phyloP scores from a whole-genome alignment of 2,113 vertebrate genomes.

The Amphiprion ocellaris region DNA sequence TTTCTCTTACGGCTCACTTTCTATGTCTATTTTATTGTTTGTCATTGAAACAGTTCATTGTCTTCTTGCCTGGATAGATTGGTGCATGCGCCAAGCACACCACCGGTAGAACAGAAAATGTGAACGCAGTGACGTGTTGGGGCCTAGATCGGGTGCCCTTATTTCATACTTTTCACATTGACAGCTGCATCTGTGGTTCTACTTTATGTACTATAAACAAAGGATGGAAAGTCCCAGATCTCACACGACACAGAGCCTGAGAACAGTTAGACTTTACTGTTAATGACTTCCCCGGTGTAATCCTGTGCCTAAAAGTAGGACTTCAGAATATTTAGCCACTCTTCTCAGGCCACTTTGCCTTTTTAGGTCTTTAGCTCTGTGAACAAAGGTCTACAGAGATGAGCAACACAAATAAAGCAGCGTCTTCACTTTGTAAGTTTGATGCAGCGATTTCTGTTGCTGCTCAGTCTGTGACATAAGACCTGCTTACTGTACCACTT shows the following conservation, averaged over 20 bases:
- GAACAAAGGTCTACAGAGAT: slow-evolving; percentile 8
- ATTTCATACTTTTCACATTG: neutral
- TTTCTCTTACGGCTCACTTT: neutral
- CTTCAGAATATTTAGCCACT: slow-evolving; percentile 4
- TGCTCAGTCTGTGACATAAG: neutral
- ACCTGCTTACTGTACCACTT: slow-evolving; percentile 14
- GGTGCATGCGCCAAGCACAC: neutral
- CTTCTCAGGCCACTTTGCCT: slow-evolving; percentile 28
- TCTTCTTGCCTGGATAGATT: slow-evolving; percentile 7
- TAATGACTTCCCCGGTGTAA: slow-evolving; percentile 69
- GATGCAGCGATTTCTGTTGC: neutral
- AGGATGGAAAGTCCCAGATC: slow-evolving; percentile 60
- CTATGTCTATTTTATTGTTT: slow-evolving; percentile 6
- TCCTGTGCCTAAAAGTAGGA: slow-evolving; percentile 62
- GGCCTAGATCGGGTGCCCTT: neutral
- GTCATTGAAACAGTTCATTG: neutral
- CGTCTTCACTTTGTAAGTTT: neutral
- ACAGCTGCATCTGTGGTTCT: slow-evolving; percentile 10
- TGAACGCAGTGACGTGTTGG: too few relatives aligned
- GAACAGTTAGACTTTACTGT: slow-evolving; percentile 51
- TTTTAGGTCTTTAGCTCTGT: slow-evolving; percentile 40
- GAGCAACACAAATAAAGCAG: neutral
- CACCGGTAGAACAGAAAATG: neutral
- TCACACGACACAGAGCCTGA: slow-evolving; percentile 52
- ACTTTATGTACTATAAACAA: slow-evolving; percentile 10